Percentiles rank a stretch among this genome's conserved stretches.
Evolutionary conservation across 2,797 vertebrate species (phyloP).

Genomic region (Enteromius anoplus): DNA sequence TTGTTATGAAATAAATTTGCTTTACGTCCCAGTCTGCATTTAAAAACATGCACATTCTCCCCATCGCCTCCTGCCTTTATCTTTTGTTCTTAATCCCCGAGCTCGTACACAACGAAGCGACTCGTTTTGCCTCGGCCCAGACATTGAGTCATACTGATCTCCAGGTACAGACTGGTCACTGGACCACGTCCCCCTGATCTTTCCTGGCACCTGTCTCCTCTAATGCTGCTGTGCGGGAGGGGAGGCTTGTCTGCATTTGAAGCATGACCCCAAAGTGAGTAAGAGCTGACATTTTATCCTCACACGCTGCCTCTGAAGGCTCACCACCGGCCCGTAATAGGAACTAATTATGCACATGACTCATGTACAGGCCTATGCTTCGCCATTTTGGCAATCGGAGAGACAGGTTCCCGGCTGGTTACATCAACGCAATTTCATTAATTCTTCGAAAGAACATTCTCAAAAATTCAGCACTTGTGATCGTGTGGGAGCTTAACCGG

Average conservation of each 20-base stretch:
- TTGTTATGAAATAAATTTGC: not conserved
- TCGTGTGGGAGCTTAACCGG: not conserved
- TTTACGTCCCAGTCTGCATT: not conserved
- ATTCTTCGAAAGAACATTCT: not conserved
- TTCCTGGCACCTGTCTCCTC: slow-evolving; percentile 63
- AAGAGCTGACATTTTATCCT: slow-evolving; percentile 53
- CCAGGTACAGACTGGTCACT: slow-evolving; percentile 49
- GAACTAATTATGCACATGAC: slow-evolving; percentile 50
- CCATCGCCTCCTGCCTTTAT: not conserved
- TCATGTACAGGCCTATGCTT: not conserved
- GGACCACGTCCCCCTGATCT: slow-evolving; percentile 52
- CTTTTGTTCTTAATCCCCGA: slow-evolving; percentile 8
- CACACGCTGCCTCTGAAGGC: slow-evolving; percentile 23
- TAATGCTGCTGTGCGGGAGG: slow-evolving; percentile 38
- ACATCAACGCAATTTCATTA: not conserved
- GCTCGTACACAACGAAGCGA: slow-evolving; percentile 7
- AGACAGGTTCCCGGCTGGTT: not conserved
- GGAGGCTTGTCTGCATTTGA: slow-evolving; percentile 27
- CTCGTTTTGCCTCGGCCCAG: slow-evolving; percentile 29
- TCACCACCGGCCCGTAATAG: slow-evolving; percentile 6
- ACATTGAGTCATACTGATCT: slow-evolving; percentile 52
- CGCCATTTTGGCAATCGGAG: not conserved
- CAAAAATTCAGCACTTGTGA: not conserved
- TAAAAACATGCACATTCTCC: not conserved
- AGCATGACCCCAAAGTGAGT: slow-evolving; percentile 49